phyloP scores from a whole-genome alignment of 2,888 invertebrate genomes.

The Drosophila quinaria region DNA sequence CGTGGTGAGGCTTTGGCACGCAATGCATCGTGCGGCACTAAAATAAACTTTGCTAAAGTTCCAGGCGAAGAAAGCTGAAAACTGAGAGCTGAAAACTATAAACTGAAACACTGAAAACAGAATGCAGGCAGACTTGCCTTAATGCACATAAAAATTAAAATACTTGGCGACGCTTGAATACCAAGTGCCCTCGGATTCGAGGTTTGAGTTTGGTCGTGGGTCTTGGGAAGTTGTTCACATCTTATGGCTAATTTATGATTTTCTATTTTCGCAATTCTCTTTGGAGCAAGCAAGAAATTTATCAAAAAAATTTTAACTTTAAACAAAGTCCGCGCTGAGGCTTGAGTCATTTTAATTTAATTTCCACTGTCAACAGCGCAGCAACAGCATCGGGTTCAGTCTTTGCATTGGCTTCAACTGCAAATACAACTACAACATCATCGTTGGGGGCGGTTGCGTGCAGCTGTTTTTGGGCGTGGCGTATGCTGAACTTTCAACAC shows the following conservation, averaged over 20 bases:
- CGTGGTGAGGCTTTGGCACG: constrained; percentile 61
- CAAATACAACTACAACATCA: constrained; percentile 22
- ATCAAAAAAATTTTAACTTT: constrained; percentile 44
- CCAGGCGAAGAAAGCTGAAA: constrained; percentile 27
- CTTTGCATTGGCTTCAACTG: constrained; percentile 4
- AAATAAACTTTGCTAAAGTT: constrained; percentile 69
- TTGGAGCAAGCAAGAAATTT: constrained; percentile 5
- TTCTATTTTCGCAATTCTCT: constrained; percentile 21
- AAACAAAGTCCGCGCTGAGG: constrained; percentile 27
- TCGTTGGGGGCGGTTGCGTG: constrained; percentile 23
- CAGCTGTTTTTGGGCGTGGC: constrained; percentile 42
- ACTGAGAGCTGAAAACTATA: constrained; percentile 31
- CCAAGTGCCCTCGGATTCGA: constrained; percentile 36
- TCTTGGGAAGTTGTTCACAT: constrained; percentile 44
- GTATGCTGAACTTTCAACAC: constrained; percentile 47
- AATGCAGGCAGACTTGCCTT: constrained; percentile 55
- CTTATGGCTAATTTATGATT: constrained; percentile 73
- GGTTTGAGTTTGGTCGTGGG: neutral
- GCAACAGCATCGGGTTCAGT: constrained; percentile 3
- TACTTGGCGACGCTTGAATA: constrained; percentile 68
- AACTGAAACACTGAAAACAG: constrained; percentile 26
- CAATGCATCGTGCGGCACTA: constrained; percentile 67
- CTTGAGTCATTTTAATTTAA: constrained; percentile 49
- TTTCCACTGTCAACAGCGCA: constrained; percentile 53
- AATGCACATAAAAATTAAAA: constrained; percentile 76